These are phyloP conservation scores for Pectinophora gossypiella DNA, from an alignment of 1,140 invertebrate species.

Conservation along the genomic window DNA sequence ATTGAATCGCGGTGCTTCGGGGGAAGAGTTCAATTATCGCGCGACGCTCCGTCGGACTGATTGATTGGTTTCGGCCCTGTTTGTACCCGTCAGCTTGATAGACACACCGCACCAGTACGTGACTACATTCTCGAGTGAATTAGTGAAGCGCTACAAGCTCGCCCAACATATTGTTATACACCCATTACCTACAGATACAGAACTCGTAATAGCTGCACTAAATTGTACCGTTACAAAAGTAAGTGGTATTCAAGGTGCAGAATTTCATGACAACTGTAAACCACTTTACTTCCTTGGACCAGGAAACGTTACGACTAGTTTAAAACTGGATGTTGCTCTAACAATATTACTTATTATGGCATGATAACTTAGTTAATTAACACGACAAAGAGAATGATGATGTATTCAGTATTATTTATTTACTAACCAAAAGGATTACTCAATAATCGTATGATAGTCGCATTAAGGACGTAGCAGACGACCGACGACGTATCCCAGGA, in stretches of 20 bases:
- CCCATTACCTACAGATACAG: background rate
- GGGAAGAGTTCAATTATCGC: constrained; percentile 68
- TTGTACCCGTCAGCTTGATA: constrained; percentile 54
- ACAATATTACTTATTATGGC: no score
- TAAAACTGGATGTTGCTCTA: no score
- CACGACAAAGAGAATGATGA: no score
- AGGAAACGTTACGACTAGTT: no score
- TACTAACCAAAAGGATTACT: no score
- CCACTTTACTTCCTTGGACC: background rate
- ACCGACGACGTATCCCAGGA: constrained; percentile 45
- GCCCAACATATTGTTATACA: background rate
- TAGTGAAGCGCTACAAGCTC: constrained; percentile 31
- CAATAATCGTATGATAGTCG: no score
- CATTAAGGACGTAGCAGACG: constrained; percentile 25
- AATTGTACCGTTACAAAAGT: background rate
- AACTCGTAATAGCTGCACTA: background rate
- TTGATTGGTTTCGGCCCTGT: constrained; percentile 62
- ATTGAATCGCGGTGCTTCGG: constrained; percentile 51
- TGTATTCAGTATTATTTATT: no score
- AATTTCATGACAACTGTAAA: background rate
- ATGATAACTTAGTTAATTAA: no score
- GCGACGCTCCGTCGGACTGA: constrained; percentile 57
- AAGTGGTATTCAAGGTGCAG: background rate
- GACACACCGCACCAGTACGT: constrained; percentile 43
- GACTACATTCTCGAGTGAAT: constrained; percentile 40